Conservation (phyloP, 2,888 invertebrate species). For the Hyles lineata region DNA sequence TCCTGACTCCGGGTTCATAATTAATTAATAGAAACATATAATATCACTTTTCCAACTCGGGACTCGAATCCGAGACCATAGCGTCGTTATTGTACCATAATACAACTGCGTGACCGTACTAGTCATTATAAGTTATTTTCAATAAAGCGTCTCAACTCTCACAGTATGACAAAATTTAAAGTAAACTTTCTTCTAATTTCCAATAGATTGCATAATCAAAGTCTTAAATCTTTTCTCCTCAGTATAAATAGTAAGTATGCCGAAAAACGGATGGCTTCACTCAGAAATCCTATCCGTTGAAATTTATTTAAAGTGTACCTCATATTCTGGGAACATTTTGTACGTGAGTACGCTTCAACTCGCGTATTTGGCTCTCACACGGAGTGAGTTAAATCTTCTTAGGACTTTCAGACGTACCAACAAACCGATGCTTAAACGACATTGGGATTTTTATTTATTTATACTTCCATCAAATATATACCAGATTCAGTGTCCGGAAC, state of each 20-base stretch:
- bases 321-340: background rate
- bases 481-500: too few relatives aligned
- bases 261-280: background rate
- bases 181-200: background rate
- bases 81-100: too few relatives aligned
- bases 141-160: too few relatives aligned
- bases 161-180: too few relatives aligned
- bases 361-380: background rate
- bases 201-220: background rate
- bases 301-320: constrained; percentile 11
- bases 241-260: background rate
- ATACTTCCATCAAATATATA: too few relatives aligned
- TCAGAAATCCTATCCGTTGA: background rate
- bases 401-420: constrained; percentile 1
- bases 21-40: too few relatives aligned
- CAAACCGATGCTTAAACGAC: constrained; percentile 10
- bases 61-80: too few relatives aligned
- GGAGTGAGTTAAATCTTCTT: constrained; percentile 23
- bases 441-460: too few relatives aligned
- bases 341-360: constrained; percentile 1
- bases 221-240: background rate
- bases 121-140: too few relatives aligned
- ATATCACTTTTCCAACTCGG: too few relatives aligned
- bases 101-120: too few relatives aligned
- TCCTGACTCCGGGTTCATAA: too few relatives aligned